phyloP scores from a whole-genome alignment of 2,888 invertebrate species.

The Glyphotaelius pellucidus region DNA sequence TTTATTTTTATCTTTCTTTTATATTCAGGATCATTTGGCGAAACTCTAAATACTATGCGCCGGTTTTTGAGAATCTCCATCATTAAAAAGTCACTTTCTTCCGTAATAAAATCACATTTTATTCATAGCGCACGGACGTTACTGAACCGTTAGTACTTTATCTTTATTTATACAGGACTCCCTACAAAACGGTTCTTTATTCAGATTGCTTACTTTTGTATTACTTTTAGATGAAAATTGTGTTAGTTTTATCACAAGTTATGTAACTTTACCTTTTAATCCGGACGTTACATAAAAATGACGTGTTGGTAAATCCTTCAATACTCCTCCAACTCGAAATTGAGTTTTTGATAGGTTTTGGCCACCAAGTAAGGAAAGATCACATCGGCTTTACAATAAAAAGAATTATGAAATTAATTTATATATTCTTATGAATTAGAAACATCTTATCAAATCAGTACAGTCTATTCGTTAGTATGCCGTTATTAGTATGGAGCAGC shows the following conservation, averaged over 20 bases:
- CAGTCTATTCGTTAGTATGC: no score
- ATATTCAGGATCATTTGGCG: constrained; percentile 45
- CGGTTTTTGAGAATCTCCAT: constrained; percentile 38
- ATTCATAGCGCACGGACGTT: constrained; percentile 32
- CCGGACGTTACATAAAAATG: background rate
- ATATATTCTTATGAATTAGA: no score
- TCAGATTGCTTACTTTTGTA: constrained; percentile 36
- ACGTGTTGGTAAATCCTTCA: background rate
- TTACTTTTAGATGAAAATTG: constrained; percentile 27
- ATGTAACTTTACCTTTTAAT: constrained; percentile 8
- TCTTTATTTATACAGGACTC: constrained; percentile 45
- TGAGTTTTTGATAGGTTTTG: background rate
- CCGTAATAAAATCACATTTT: constrained; percentile 42
- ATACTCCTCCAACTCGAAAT: background rate
- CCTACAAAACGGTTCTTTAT: constrained; percentile 6
- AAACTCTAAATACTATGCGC: constrained; percentile 47
- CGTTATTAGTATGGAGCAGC: no score
- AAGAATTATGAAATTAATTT: no score
- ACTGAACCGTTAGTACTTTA: constrained; percentile 26
- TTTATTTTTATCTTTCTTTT: constrained; percentile 45
- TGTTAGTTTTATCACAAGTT: constrained; percentile 36
- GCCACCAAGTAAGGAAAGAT: no score
- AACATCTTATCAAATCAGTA: no score
- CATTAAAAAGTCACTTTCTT: constrained; percentile 42
- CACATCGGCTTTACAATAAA: no score